Conservation (phyloP, 2,797 vertebrate species). For the Graptemys geographica region DNA sequence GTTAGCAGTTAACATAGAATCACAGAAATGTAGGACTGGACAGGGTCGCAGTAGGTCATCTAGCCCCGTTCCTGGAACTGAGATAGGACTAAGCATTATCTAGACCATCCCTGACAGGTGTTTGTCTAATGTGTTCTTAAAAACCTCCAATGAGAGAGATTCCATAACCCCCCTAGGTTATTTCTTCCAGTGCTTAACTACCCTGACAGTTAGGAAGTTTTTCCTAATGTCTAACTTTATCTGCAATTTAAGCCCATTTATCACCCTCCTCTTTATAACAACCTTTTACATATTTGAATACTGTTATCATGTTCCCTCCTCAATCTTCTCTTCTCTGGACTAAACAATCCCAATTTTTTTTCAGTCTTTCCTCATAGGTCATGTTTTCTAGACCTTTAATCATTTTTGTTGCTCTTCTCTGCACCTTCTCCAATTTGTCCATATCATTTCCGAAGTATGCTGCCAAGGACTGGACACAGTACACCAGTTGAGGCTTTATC, state of each 20-base stretch:
- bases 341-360: neutral
- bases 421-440: neutral
- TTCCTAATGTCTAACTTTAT: neutral
- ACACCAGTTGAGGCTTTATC: neutral
- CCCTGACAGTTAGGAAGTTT: neutral
- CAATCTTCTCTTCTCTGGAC: neutral
- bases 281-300: neutral
- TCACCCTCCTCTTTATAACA: neutral
- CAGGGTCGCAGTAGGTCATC: neutral
- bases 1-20: neutral
- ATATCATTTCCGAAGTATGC: neutral
- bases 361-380: neutral
- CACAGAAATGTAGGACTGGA: neutral
- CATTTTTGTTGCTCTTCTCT: neutral
- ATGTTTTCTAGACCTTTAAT: neutral
- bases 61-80: neutral
- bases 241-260: neutral
- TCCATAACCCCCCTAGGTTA: neutral
- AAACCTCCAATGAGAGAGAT: neutral
- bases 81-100: neutral
- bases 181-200: neutral
- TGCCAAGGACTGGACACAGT: neutral
- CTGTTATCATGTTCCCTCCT: neutral
- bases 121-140: neutral
- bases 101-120: neutral